Evolutionary conservation across 1,140 invertebrate genomes (phyloP).

Genomic region (Listronotus bonariensis): DNA sequence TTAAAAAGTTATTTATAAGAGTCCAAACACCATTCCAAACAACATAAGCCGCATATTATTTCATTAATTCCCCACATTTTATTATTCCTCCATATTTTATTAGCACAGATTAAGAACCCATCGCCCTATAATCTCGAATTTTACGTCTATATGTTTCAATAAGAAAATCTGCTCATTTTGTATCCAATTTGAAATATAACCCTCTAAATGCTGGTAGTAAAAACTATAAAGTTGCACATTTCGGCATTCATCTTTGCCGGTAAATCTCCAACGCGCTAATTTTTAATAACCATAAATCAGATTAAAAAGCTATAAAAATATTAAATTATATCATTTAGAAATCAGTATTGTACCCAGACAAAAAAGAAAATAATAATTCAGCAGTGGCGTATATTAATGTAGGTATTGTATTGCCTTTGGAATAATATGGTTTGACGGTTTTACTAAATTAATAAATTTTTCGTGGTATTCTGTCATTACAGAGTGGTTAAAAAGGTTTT

Average conservation of each 20-base stretch:
- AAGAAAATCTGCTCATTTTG: constrained; percentile 11
- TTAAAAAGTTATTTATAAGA: no score
- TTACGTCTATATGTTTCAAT: constrained; percentile 17
- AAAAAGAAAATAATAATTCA: constrained; percentile 2
- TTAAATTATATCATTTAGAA: constrained; percentile 29
- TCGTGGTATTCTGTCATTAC: no score
- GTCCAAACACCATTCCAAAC: no score
- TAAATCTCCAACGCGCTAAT: constrained; percentile 24
- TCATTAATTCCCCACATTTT: no score
- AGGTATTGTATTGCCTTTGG: no score
- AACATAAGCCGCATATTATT: no score
- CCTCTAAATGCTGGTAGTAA: constrained; percentile 12
- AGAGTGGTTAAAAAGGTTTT: no score
- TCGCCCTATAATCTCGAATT: constrained; percentile 11
- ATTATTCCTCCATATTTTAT: no score
- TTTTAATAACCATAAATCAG: constrained; percentile 39
- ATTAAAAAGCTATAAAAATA: constrained; percentile 34
- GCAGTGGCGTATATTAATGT: neutral
- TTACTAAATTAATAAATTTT: no score
- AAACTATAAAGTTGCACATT: constrained; percentile 32
- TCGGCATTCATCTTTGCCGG: constrained; percentile 16
- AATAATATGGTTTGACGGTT: no score
- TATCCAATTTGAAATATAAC: constrained; percentile 5
- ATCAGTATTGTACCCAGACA: constrained; percentile 11
- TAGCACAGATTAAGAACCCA: no score